phyloP scores from a whole-genome alignment of 2,888 invertebrate genomes.

The Pseudococcus longispinus region DNA sequence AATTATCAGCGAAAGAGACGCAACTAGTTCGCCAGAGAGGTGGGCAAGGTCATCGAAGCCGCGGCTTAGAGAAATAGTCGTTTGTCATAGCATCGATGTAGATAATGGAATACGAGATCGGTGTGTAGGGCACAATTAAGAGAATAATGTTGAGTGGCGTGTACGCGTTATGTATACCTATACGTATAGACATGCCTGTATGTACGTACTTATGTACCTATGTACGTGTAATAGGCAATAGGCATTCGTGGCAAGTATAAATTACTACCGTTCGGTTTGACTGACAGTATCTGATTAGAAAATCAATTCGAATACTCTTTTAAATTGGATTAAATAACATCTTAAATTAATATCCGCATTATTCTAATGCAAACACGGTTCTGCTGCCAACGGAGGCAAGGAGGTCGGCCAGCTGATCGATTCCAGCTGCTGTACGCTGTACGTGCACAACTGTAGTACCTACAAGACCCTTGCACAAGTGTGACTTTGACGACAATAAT shows the following conservation, averaged over 20 bases:
- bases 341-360: constrained; percentile 28
- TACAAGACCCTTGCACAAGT: background rate
- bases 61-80: background rate
- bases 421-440: background rate
- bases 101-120: constrained; percentile 21
- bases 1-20: background rate
- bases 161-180: background rate
- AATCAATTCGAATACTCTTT: constrained; percentile 18
- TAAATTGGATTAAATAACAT: constrained; percentile 31
- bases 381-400: background rate
- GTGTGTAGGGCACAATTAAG: constrained; percentile 18
- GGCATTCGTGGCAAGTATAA: constrained; percentile 9
- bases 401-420: constrained; percentile 1
- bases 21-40: background rate
- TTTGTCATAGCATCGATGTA: constrained; percentile 24
- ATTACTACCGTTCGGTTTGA: constrained; percentile 30
- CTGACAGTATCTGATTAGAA: constrained; percentile 28
- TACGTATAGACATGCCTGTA: background rate
- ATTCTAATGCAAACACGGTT: constrained; percentile 20
- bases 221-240: background rate
- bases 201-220: background rate
- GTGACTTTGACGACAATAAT: constrained; percentile 28
- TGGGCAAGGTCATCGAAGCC: constrained; percentile 5
- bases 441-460: background rate
- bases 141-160: background rate